Percentiles rank a stretch among this genome's conserved stretches.
These are phyloP conservation scores for Alviniconcha marisindica DNA, from an alignment of 1,140 invertebrate species.

Conservation along the genomic window DNA sequence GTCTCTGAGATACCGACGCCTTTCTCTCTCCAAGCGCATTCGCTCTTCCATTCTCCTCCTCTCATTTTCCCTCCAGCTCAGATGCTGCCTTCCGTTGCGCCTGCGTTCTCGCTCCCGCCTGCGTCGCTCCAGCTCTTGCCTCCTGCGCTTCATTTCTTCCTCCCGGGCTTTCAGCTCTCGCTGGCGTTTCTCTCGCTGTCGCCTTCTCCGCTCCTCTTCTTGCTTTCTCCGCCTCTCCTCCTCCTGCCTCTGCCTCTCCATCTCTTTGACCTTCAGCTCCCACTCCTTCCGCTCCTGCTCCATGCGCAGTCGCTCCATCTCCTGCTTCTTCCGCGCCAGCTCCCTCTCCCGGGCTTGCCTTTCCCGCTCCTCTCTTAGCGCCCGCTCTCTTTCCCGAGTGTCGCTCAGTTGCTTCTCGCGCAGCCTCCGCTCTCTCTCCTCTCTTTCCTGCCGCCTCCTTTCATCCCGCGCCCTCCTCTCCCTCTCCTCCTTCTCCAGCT, in stretches of 20 bases:
- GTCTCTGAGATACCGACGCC: neutral
- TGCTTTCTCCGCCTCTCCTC: constrained; percentile 2
- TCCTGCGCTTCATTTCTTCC: constrained; percentile 14
- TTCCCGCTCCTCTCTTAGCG: constrained; percentile 21
- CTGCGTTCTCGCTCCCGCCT: constrained; percentile 17
- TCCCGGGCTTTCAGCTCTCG: constrained; percentile 30
- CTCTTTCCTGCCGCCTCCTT: neutral
- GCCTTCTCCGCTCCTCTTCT: neutral
- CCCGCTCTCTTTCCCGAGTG: constrained; percentile 18
- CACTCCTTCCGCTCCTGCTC: constrained; percentile 18
- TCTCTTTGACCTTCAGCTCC: constrained; percentile 15
- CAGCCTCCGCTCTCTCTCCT: neutral
- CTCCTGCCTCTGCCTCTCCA: neutral
- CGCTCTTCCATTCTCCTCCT: neutral
- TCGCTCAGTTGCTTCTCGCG: neutral
- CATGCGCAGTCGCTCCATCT: constrained; percentile 24
- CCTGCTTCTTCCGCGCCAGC: neutral
- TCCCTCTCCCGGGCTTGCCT: constrained; percentile 24
- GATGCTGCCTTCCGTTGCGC: constrained; percentile 3
- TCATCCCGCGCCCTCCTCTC: neutral
- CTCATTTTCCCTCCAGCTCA: neutral
- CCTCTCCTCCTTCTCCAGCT: constrained; percentile 8
- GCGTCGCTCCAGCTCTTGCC: constrained; percentile 21
- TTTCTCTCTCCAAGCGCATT: neutral
- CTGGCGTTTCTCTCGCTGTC: neutral